Conservation (phyloP, 2,113 vertebrate genomes). For the Trinectes maculatus region DNA sequence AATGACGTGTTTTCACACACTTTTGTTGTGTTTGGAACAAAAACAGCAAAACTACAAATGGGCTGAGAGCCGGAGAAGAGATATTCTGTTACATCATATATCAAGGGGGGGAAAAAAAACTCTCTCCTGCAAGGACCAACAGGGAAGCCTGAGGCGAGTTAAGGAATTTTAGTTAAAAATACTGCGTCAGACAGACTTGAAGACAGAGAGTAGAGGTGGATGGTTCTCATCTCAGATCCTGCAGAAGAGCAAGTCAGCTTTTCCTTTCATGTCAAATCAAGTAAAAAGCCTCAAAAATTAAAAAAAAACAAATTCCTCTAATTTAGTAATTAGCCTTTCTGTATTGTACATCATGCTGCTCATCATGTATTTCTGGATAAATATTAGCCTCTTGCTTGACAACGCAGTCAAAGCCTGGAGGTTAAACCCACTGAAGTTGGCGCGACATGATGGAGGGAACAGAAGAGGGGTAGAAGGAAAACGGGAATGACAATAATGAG, state of each 20-base stretch:
- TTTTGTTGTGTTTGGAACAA: constrained; percentile 11
- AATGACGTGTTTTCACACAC: constrained; percentile 18
- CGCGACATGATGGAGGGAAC: constrained; percentile 58
- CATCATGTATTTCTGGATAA: constrained; percentile 19
- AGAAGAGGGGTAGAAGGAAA: constrained; percentile 23
- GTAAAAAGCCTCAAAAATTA: not conserved
- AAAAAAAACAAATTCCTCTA: not conserved
- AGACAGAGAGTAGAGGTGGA: constrained; percentile 12
- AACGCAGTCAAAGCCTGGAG: constrained; percentile 47
- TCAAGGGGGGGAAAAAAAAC: constrained; percentile 5
- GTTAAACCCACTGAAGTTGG: constrained; percentile 55
- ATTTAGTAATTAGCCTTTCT: constrained; percentile 8
- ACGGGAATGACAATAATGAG: constrained; percentile 66
- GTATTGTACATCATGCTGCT: constrained; percentile 8
- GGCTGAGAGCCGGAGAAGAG: not conserved
- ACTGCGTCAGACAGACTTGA: too few species aligned
- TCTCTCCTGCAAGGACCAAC: constrained; percentile 31
- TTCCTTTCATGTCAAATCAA: not conserved
- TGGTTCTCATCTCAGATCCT: constrained; percentile 50
- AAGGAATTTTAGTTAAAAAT: constrained; percentile 8
- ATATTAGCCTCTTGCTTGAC: constrained; percentile 46
- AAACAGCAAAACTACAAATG: constrained; percentile 11
- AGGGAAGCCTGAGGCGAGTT: constrained; percentile 6
- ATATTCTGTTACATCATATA: constrained; percentile 36
- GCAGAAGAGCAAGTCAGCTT: too few species aligned